phyloP scores from a whole-genome alignment of 2,888 invertebrate genomes.

The Polymixis flavicincta region DNA sequence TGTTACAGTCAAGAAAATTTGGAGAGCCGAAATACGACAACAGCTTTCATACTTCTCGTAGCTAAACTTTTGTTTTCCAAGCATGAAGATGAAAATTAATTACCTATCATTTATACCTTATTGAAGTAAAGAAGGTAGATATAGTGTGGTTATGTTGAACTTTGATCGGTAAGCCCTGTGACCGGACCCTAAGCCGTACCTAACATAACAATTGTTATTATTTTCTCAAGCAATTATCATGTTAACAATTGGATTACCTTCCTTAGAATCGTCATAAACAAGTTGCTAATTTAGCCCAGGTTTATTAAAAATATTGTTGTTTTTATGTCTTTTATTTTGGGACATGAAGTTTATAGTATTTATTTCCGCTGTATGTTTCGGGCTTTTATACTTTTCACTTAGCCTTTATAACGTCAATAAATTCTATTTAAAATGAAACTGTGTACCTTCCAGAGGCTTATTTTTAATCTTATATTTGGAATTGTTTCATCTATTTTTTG shows the following conservation, averaged over 20 bases:
- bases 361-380: too few relatives aligned
- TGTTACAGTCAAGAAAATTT: neutral
- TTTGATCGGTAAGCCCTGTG: slow-evolving; percentile 23
- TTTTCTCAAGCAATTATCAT: slow-evolving; percentile 31
- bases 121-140: neutral
- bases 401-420: too few relatives aligned
- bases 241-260: neutral
- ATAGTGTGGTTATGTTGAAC: slow-evolving; percentile 4
- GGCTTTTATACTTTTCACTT: too few relatives aligned
- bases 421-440: too few relatives aligned
- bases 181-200: slow-evolving; percentile 1
- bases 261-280: neutral
- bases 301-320: too few relatives aligned
- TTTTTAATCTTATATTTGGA: too few relatives aligned
- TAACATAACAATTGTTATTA: slow-evolving; percentile 18
- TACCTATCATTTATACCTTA: neutral
- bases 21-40: neutral
- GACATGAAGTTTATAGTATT: too few relatives aligned
- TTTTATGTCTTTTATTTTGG: too few relatives aligned
- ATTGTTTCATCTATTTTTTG: too few relatives aligned
- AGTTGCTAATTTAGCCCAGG: too few relatives aligned
- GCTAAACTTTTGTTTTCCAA: neutral
- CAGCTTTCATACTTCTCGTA: neutral
- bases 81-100: slow-evolving; percentile 12
- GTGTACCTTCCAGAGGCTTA: too few relatives aligned